These are phyloP conservation scores for Trichonephila inaurata DNA, from an alignment of 1,140 invertebrate species.

Conservation along the genomic window DNA sequence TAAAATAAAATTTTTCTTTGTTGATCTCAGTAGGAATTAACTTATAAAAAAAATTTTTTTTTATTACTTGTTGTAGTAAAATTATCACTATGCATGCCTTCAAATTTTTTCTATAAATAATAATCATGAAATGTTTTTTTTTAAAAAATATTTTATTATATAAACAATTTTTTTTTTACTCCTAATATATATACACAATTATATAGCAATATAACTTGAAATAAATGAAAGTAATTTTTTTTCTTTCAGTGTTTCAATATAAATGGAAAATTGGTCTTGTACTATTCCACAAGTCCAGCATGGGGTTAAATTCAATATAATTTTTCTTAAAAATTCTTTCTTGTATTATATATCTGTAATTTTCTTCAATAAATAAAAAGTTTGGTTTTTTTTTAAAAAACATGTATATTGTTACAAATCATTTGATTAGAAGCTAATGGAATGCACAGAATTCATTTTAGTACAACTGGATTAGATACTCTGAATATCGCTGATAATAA, in stretches of 20 bases:
- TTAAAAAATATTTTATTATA: neutral
- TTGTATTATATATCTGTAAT: neutral
- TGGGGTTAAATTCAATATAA: slow-evolving; percentile 55
- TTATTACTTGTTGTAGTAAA: too few species aligned
- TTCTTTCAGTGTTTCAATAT: slow-evolving; percentile 75
- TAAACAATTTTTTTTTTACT: neutral
- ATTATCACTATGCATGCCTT: too few species aligned
- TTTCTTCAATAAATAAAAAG: neutral
- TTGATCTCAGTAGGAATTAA: too few species aligned
- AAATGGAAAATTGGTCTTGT: slow-evolving; percentile 69
- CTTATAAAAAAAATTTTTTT: too few species aligned
- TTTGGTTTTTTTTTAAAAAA: neutral
- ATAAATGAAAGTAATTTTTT: slow-evolving; percentile 26
- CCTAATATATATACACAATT: neutral
- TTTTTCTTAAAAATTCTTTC: neutral
- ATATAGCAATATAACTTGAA: neutral
- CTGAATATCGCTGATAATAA: slow-evolving; percentile 95
- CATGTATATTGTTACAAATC: neutral
- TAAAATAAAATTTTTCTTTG: too few species aligned
- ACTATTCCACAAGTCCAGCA: slow-evolving; percentile 72
- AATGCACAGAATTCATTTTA: slow-evolving; percentile 68
- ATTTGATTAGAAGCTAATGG: neutral
- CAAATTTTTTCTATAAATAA: too few species aligned
- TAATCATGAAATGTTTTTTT: too few species aligned
- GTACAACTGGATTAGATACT: slow-evolving; percentile 91